phyloP scores from a whole-genome alignment of 2,888 invertebrate species.

The Drosophila picticornis region DNA sequence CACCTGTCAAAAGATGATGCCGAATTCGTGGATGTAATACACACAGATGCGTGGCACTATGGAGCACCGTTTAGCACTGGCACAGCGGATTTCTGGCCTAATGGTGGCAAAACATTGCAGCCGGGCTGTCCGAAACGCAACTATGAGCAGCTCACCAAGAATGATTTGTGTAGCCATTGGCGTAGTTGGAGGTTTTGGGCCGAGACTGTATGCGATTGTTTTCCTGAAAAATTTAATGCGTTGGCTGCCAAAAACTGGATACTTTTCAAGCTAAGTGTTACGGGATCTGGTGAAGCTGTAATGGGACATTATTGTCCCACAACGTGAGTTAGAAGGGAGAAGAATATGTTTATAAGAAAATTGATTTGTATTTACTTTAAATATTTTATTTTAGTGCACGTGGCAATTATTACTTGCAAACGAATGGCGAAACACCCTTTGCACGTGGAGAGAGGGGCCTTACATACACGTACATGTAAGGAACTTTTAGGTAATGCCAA shows the following conservation, averaged over 20 bases:
- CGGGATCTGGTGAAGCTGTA: conserved; percentile 55
- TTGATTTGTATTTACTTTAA: conserved; percentile 2
- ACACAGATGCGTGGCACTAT: conserved; percentile 88
- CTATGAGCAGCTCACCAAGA: conserved; percentile 83
- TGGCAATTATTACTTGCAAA: conserved; percentile 84
- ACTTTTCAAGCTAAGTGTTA: conserved; percentile 86
- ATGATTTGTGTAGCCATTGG: conserved; percentile 87
- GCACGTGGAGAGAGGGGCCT: conserved; percentile 81
- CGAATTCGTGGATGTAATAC: conserved; percentile 89
- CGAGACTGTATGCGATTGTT: conserved; percentile 85
- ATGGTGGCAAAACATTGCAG: conserved; percentile 87
- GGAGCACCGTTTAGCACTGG: conserved; percentile 87
- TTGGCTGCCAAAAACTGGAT: conserved; percentile 87
- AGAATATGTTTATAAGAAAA: neutral
- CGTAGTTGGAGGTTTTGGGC: conserved; percentile 88
- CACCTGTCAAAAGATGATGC: conserved; percentile 87
- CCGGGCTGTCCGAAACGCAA: conserved; percentile 87
- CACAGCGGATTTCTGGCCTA: conserved; percentile 88
- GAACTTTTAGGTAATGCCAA: conserved; percentile 59
- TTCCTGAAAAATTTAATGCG: conserved; percentile 86
- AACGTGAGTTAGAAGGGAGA: conserved; percentile 59
- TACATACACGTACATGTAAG: conserved; percentile 57
- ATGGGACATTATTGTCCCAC: conserved; percentile 84
- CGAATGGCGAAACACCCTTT: conserved; percentile 83
- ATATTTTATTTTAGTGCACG: conserved; percentile 63